These are phyloP conservation scores for Tychaedon coryphoeus DNA, from an alignment of 2,113 vertebrate genomes.

Conservation along the genomic window DNA sequence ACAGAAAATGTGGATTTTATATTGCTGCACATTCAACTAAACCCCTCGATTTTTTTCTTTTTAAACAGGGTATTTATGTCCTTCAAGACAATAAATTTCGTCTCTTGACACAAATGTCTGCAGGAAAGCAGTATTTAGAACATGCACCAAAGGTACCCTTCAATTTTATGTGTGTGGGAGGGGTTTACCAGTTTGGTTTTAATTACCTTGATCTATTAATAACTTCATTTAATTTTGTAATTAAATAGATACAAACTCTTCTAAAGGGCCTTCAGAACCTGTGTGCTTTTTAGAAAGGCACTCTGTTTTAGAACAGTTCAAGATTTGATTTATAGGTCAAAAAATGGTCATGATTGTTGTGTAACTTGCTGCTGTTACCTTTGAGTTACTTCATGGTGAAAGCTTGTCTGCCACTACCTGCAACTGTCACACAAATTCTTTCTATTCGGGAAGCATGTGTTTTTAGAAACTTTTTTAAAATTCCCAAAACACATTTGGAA, in stretches of 20 bases:
- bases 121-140: constrained; percentile 93
- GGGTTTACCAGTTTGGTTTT: background rate
- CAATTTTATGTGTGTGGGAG: background rate
- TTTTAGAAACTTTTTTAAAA: background rate
- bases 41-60: background rate
- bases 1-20: background rate
- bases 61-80: constrained; percentile 90
- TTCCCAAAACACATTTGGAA: background rate
- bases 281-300: background rate
- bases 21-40: background rate
- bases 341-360: fast-evolving
- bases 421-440: background rate
- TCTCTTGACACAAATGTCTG: constrained; percentile 88
- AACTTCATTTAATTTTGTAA: background rate
- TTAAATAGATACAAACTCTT: background rate
- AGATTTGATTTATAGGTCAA: background rate
- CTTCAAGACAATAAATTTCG: constrained; percentile 96
- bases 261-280: background rate
- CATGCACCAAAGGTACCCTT: constrained; percentile 88
- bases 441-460: background rate
- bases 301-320: background rate
- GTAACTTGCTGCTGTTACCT: background rate
- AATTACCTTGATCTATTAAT: background rate
- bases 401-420: background rate
- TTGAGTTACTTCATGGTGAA: background rate